Evolutionary conservation across 2,888 invertebrate genomes (phyloP).

Genomic region (Leucania comma): DNA sequence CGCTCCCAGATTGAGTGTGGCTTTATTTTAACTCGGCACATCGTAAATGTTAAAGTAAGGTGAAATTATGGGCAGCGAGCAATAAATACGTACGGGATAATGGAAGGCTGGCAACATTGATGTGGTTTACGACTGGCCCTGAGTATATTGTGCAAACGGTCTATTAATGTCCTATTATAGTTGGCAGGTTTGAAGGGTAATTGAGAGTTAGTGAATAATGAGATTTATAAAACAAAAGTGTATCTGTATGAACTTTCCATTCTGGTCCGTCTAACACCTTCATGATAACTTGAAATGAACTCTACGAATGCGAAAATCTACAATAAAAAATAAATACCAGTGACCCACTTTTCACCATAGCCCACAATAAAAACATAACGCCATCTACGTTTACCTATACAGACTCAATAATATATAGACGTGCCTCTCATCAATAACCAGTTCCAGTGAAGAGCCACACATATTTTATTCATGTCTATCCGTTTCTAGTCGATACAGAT

Average conservation of each 20-base stretch:
- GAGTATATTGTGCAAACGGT: conserved; percentile 55
- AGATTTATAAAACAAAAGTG: conserved; percentile 6
- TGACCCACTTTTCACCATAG: conserved; percentile 10
- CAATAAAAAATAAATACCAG: conserved; percentile 8
- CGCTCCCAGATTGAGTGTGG: conserved; percentile 79
- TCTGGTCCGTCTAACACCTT: neutral
- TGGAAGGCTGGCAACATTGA: conserved; percentile 64
- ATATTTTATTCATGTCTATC: conserved; percentile 67
- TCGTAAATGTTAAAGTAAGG: conserved; percentile 77
- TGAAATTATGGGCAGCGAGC: conserved; percentile 70
- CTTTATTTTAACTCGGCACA: conserved; percentile 80
- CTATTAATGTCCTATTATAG: conserved; percentile 64
- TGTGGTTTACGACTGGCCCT: conserved; percentile 62
- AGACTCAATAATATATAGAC: conserved; percentile 37
- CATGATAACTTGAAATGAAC: neutral
- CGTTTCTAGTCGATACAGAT: conserved; percentile 60
- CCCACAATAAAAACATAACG: conserved; percentile 20
- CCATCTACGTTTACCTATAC: conserved; percentile 16
- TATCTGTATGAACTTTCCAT: neutral
- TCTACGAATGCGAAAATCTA: neutral
- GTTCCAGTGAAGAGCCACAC: conserved; percentile 25
- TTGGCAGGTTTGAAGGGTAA: conserved; percentile 32
- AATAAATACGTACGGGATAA: conserved; percentile 67
- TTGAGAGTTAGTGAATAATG: conserved; percentile 35
- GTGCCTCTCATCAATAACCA: conserved; percentile 50